Conservation (phyloP, 2,113 vertebrate species). For the Quiscalus mexicanus region DNA sequence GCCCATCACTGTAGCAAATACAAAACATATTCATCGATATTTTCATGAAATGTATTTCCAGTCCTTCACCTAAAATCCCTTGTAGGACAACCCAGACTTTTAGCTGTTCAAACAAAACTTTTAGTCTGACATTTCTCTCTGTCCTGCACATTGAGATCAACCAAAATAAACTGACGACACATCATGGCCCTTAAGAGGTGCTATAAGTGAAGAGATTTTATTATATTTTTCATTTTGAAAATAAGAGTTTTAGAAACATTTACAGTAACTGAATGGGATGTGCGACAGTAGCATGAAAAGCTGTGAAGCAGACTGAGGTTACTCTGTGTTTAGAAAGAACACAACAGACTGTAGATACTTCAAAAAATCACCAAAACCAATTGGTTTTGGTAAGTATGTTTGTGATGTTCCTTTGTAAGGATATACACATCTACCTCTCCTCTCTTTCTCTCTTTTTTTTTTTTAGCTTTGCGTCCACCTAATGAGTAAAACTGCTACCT, state of each 20-base stretch:
- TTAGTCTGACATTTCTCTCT: background rate
- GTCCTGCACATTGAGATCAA: background rate
- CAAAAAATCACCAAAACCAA: background rate
- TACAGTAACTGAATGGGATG: background rate
- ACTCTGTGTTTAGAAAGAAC: background rate
- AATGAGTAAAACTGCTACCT: background rate
- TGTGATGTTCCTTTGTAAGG: background rate
- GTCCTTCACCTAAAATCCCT: background rate
- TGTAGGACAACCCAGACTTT: background rate
- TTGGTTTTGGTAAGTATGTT: background rate
- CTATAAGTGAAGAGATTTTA: background rate
- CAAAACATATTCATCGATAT: background rate
- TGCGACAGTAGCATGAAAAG: background rate
- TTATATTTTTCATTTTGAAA: background rate
- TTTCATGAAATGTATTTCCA: background rate
- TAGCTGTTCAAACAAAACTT: background rate
- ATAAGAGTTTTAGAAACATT: background rate
- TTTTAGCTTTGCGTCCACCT: background rate
- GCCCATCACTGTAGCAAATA: background rate
- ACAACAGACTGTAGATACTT: background rate
- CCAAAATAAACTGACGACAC: background rate
- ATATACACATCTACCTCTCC: rapidly evolving
- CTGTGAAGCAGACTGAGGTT: background rate
- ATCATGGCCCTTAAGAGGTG: background rate
- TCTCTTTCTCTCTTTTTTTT: background rate